Base-by-base conservation (phyloP, 2,113 vertebrate genomes). In the Glareola pratincola region DNA sequence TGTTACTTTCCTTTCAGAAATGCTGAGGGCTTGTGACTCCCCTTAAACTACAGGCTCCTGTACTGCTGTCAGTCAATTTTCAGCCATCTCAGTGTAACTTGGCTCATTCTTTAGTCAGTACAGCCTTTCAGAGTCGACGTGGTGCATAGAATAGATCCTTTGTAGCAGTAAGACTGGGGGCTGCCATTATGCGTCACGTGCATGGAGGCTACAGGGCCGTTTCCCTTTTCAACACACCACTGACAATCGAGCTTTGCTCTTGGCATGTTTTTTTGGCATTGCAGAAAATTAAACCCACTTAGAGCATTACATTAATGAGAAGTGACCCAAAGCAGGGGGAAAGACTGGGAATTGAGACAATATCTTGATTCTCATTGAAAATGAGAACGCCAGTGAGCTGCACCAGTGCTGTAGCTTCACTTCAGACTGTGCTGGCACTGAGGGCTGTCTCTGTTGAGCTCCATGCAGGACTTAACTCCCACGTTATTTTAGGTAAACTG, bases 171-270 rank as follows among this genome's bases (percentile, higher is more conserved):
- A 66, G 26, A 45, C 16, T 43, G 64, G 39, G 69, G 48, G 34
- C 41, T 94, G 80, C 73, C 30, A 5, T 72, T 43, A 14, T 18
- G 23, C 8, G 8, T 64, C 53, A 20, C 2, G 1, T 22, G 24
- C 6, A 9, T 75, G 47, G 53, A 67, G 23, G 26, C 67, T 45
- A 29, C 0, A 0, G 62, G 30, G 9, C 30, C 0, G 0, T 92
- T 75, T 64, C 27, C 50, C 56, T 69, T 43, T 69, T 36, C 39
- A 69, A 5, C 32, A 36, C 45, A 41, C 12, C 7, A 2, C 56
- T 71, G 76, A 62, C 1, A 2, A 24, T 17, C 8, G 13, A 30
- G 23, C 53, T 60, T 50, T 81, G 20, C 4, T 4, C 86, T 80
- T 73, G 41, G 24, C n/a, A 15, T 54, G n/a, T 20, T 36, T 90